Evolutionary conservation across 2,113 vertebrate genomes (phyloP), one percentile per base, ranked within the genome.

Genomic region (Phaethornis superciliosus): DNA sequence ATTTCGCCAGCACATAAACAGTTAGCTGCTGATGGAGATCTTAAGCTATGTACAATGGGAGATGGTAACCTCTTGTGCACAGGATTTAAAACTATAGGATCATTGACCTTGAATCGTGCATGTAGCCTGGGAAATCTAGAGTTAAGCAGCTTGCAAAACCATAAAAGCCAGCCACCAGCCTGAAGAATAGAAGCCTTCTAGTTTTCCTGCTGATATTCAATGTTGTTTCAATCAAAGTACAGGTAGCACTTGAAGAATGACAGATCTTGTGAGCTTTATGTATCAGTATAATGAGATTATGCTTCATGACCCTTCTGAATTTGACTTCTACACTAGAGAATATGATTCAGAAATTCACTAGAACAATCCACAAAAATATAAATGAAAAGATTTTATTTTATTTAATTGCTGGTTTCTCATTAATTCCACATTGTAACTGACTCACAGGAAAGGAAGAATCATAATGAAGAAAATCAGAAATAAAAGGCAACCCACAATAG

Each of bases 241-340:
- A 94, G 96, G 89, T 95, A 96, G 92, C 79, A 72, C 16, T 81
- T 76, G 54, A 87, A 88, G 94, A 96, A 65, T 88, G 81, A 90
- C 88, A 91, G 96, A 93, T 96, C 71, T 81, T 90, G 23, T 62
- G 95, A 90, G 83, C 89, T 81, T 88, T 95, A 67, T 65, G 42
- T 90, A 89, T 81, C 88, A 26, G 87, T 82, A 82, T 94, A 90
- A 97, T 93, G 95, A 96, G 87, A 89, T 94, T 92, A 90, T 89
- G 69, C 65, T 96, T 96, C 67, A 69, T 88, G 94, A 94, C 79
- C 81, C 67, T 88, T 69, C 72, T 78, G 93, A 75, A 93, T 96
- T 89, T 97, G 96, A 97, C 90, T 97, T 96, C 94, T 94, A 96
- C 86, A 82, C 93, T 94, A 83, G 71, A 75, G 76, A 95, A 90